Conservation (phyloP, 1,140 invertebrate species). For the Drosophila nannoptera region DNA sequence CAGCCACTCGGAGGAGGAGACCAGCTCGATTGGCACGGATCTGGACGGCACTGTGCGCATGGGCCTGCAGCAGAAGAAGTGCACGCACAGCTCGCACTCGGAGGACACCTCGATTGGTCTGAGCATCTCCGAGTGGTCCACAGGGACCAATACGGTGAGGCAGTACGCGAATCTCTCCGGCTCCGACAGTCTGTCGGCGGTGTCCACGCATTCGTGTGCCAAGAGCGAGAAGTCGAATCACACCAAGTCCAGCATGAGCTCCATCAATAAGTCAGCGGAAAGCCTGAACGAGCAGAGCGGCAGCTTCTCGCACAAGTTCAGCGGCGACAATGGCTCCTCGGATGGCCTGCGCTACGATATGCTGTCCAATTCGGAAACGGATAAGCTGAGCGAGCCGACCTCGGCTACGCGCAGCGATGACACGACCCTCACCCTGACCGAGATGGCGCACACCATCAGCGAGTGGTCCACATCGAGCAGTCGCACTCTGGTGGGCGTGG, state of each 20-base stretch:
- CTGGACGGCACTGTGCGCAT: constrained; percentile 89
- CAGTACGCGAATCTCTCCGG: constrained; percentile 86
- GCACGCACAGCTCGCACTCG: constrained; percentile 88
- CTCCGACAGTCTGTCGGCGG: constrained; percentile 82
- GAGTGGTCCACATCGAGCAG: constrained; percentile 83
- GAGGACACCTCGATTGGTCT: constrained; percentile 91
- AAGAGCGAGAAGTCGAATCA: constrained; percentile 84
- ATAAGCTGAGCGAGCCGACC: constrained; percentile 78
- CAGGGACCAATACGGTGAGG: constrained; percentile 88
- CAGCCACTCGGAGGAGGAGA: constrained; percentile 85
- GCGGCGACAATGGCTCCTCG: constrained; percentile 76
- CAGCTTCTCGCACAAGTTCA: constrained; percentile 76
- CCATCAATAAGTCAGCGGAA: constrained; percentile 78
- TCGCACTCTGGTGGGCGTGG: constrained; percentile 81
- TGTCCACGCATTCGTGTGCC: constrained; percentile 81
- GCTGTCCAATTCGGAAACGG: constrained; percentile 82
- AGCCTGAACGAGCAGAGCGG: constrained; percentile 76
- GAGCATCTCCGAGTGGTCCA: constrained; percentile 91
- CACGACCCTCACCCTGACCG: constrained; percentile 81
- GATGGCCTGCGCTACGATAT: constrained; percentile 80
- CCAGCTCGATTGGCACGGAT: constrained; percentile 84
- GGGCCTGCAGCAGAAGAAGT: constrained; percentile 86
- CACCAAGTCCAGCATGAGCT: constrained; percentile 80
- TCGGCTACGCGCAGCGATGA: constrained; percentile 83
- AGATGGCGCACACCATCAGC: constrained; percentile 82